Percentiles rank a stretch among this genome's conserved stretches.
Evolutionary conservation across 30 jellyfish, hydroid and myxozoan species (phyloP).

Genomic region (Sanderia malayensis): DNA sequence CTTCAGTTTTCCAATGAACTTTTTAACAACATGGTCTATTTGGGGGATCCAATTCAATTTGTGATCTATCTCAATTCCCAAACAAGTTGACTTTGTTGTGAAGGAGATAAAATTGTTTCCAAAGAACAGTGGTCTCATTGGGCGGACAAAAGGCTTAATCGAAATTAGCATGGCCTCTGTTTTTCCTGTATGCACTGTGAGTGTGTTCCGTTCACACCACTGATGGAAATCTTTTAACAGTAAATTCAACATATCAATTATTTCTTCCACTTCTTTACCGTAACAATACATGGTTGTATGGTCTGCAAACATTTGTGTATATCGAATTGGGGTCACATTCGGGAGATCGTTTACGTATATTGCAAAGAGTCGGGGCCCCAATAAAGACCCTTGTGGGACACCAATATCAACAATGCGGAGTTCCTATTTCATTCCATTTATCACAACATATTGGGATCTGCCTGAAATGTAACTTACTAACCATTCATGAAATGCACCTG

Average conservation of each 20-base stretch:
- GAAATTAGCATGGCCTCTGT: conserved; percentile 48
- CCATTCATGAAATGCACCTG: conserved; percentile 39
- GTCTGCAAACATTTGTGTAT: conserved; percentile 48
- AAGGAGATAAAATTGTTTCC: conserved; percentile 37
- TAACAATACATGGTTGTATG: conserved; percentile 26
- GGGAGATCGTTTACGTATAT: conserved; percentile 37
- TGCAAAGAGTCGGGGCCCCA: conserved; percentile 45
- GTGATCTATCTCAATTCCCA: conserved; percentile 34
- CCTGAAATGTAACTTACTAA: conserved; percentile 21
- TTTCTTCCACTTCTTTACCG: conserved; percentile 28
- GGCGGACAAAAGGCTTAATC: conserved; percentile 46
- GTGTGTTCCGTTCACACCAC: conserved; percentile 47
- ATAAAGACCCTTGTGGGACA: conserved; percentile 45
- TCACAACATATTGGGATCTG: conserved; percentile 34
- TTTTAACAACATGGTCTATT: conserved; percentile 15
- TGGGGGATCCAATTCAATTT: conserved; percentile 40
- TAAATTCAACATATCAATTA: conserved; percentile 17
- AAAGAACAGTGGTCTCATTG: conserved; percentile 33
- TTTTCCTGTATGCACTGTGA: conserved; percentile 40
- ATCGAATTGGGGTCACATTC: conserved; percentile 7
- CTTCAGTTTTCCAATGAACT: neutral
- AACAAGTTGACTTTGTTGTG: conserved; percentile 33
- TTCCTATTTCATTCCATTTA: conserved; percentile 24
- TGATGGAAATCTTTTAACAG: conserved; percentile 3
- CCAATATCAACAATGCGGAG: conserved; percentile 7